A percentile compares a stretch with the other conserved stretches of the same genome.
phyloP scores from a whole-genome alignment of 1,140 invertebrate species.

The Drosophila carrolli region DNA sequence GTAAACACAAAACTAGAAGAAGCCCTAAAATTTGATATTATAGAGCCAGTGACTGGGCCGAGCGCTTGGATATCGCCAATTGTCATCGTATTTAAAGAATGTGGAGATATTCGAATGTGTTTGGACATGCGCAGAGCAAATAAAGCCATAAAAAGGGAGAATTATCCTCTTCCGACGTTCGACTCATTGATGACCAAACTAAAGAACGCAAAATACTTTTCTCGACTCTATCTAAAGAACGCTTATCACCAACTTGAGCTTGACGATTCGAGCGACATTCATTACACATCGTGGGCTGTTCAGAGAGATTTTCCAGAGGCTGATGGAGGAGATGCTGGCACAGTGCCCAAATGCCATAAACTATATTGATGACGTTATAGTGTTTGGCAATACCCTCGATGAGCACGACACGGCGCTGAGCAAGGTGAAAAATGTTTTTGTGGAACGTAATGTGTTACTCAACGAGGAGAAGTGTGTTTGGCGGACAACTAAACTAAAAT shows the following conservation, averaged over 20 bases:
- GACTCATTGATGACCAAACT: constrained; percentile 12
- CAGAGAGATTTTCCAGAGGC: constrained; percentile 13
- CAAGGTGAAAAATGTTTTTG: neutral
- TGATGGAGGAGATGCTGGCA: neutral
- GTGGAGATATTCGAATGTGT: constrained; percentile 19
- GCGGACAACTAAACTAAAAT: neutral
- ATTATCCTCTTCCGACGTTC: constrained; percentile 10
- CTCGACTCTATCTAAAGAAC: constrained; percentile 2
- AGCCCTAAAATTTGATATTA: constrained; percentile 15
- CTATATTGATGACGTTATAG: neutral
- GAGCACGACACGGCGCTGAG: neutral
- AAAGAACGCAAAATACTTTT: constrained; percentile 4
- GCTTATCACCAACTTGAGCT: constrained; percentile 19
- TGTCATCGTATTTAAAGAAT: constrained; percentile 13
- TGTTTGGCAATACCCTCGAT: neutral
- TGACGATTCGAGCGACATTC: neutral
- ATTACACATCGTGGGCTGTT: constrained; percentile 1
- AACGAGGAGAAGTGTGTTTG: neutral
- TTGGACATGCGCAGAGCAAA: constrained; percentile 28
- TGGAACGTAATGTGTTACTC: neutral
- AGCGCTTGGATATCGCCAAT: constrained; percentile 27
- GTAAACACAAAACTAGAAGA: constrained; percentile 13
- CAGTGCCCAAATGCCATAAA: neutral
- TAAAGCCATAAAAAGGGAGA: constrained; percentile 4
- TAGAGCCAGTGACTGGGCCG: constrained; percentile 21